phyloP scores from a whole-genome alignment of 2,888 invertebrate species.

The Atrina japonica region DNA sequence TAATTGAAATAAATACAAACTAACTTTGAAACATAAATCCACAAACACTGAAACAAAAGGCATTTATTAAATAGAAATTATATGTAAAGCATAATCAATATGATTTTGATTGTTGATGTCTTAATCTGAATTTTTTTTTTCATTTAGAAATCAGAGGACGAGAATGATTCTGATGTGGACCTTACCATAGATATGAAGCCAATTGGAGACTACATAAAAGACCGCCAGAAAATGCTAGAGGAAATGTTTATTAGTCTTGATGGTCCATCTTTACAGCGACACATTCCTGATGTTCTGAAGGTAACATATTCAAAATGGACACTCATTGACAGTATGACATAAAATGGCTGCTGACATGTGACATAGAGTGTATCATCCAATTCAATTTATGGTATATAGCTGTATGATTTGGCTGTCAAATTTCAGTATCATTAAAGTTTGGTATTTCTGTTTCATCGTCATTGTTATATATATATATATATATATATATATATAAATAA shows the following conservation, averaged over 20 bases:
- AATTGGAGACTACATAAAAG: slow-evolving; percentile 78
- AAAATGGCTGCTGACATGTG: too few relatives aligned
- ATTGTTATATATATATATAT: too few relatives aligned
- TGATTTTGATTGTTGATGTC: not conserved
- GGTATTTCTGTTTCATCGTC: too few relatives aligned
- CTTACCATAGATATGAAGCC: slow-evolving; percentile 78
- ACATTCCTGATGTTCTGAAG: slow-evolving; percentile 81
- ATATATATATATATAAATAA: too few relatives aligned
- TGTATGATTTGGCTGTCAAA: too few relatives aligned
- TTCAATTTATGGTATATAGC: too few relatives aligned
- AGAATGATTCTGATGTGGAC: slow-evolving; percentile 78
- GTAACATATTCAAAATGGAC: slow-evolving; percentile 58
- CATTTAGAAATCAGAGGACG: slow-evolving; percentile 16
- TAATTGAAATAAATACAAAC: not conserved
- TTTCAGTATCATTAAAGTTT: too few relatives aligned
- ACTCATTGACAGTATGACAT: too few relatives aligned
- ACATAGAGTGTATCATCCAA: too few relatives aligned
- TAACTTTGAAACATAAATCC: not conserved
- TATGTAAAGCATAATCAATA: not conserved
- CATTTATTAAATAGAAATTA: too few relatives aligned
- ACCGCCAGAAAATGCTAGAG: slow-evolving; percentile 78
- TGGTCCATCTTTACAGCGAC: slow-evolving; percentile 79
- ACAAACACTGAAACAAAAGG: too few relatives aligned
- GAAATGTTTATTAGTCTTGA: slow-evolving; percentile 80
- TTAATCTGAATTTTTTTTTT: not conserved